Percentiles rank a stretch among this genome's conserved stretches.
Conservation (phyloP, 2,888 invertebrate genomes). For the Polydrusus tereticollis region DNA sequence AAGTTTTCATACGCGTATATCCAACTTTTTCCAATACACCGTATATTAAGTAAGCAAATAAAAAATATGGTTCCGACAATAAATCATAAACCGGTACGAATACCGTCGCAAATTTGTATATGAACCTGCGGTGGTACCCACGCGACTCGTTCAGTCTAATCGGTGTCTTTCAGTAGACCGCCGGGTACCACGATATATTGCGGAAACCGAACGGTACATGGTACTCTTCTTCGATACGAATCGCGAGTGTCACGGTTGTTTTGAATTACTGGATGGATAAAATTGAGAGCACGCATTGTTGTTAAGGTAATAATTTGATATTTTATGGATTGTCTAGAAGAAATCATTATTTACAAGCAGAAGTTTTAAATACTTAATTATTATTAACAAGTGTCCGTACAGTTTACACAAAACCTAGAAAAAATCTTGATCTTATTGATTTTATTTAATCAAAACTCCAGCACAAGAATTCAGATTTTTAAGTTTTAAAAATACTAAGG, state of each 20-base stretch:
- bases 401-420: background rate
- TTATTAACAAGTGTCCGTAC: background rate
- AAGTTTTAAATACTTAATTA: background rate
- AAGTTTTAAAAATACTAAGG: too few relatives aligned
- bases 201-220: background rate
- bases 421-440: background rate
- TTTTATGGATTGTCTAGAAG: background rate
- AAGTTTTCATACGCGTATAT: background rate
- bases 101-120: constrained; percentile 28
- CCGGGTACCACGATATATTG: constrained; percentile 4
- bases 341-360: background rate
- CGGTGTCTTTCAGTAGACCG: constrained; percentile 27
- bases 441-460: too few relatives aligned
- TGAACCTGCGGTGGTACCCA: constrained; percentile 24
- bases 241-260: constrained; percentile 11
- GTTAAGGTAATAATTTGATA: background rate
- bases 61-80: background rate
- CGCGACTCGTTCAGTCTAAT: constrained; percentile 25
- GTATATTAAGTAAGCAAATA: background rate
- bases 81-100: constrained; percentile 27
- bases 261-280: constrained; percentile 1
- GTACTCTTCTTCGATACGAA: constrained; percentile 2
- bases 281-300: background rate
- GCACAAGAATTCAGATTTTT: too few relatives aligned
- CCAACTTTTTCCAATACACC: background rate